These are phyloP conservation scores for Oscarella lobularis DNA, from an alignment of 37 sponge, comb jelly and placozoan genomes.

Conservation along the genomic window DNA sequence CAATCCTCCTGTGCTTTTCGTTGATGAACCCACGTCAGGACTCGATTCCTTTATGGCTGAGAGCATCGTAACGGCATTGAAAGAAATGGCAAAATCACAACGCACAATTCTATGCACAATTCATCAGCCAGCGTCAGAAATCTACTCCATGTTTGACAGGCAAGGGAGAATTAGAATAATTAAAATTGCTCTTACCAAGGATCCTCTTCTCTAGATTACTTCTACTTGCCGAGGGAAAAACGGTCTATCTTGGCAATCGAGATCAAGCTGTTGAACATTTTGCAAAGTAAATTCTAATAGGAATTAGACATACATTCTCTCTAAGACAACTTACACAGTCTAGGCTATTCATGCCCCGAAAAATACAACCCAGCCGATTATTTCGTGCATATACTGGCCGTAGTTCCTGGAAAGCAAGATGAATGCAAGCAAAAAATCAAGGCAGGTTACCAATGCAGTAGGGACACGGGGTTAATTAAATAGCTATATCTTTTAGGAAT, in stretches of 20 bases:
- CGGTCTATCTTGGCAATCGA: slow-evolving; percentile 19
- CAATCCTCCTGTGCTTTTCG: slow-evolving; percentile 33
- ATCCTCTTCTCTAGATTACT: slow-evolving; percentile 7
- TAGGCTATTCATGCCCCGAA: slow-evolving; percentile 23
- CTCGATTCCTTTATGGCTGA: slow-evolving; percentile 39
- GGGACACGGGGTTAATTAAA: neutral
- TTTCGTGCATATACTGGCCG: slow-evolving; percentile 22
- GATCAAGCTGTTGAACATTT: slow-evolving; percentile 15
- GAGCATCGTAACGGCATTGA: slow-evolving; percentile 23
- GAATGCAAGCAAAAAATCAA: slow-evolving; percentile 24
- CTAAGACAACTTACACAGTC: neutral
- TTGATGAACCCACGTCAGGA: slow-evolving; percentile 42
- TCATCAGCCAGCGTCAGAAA: slow-evolving; percentile 47
- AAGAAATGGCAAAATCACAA: slow-evolving; percentile 18
- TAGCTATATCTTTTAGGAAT: neutral
- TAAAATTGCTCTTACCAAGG: neutral
- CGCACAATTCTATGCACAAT: slow-evolving; percentile 44
- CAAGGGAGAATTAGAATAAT: slow-evolving; percentile 1
- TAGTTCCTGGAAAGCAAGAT: slow-evolving; percentile 28
- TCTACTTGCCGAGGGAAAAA: slow-evolving; percentile 19
- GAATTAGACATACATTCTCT: neutral
- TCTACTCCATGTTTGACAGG: slow-evolving; percentile 23
- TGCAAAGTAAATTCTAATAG: neutral
- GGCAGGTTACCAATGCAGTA: neutral
- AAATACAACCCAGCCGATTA: slow-evolving; percentile 44